Evolutionary conservation across 2,888 invertebrate species (phyloP), one percentile per base, ranked within the genome.

Genomic region (Amiota communis): DNA sequence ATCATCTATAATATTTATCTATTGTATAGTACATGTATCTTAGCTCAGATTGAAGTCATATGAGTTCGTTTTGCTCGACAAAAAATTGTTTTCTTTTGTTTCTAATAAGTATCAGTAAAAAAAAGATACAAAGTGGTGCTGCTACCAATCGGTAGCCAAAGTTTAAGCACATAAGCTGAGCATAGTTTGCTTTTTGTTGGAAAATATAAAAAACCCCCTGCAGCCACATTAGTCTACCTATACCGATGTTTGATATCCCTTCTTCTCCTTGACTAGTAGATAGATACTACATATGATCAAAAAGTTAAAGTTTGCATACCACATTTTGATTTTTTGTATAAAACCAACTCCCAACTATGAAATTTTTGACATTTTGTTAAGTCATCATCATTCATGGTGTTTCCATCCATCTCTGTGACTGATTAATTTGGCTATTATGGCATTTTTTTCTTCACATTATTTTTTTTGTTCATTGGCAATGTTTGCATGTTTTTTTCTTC

Each of bases 371-470:
- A 85, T 85, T 85, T 77, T 83, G 85, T 85, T 81, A 85, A 85
- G 83, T 83, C 83, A 83, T 83, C 84, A 82, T 77, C 78, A 78
- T 80, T 77, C 80, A 78, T 79, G 76, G 75, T 67, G 65, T 36
- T 71, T 15, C 79, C 23, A n/a, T n/a, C n/a, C n/a, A 49, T 83
- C 79, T 76, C 83, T 83, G 83, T 84, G 83, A 84, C 83, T 83
- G 83, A 83, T 83, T 83, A 83, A 83, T 83, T 85, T 85, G 83
- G 85, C 82, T 83, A 83, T 83, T 83, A 85, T 83, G 84, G 84
- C 80, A 84, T 84, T 83, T 82, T 82, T 79, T 77, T 85, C 79
- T 49, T 64, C 59, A 36, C 36, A 53, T 61, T 68, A 47, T 13
- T 69, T 77, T 74, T 59, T 17, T 8, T 59, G 59, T 20, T 59